Base-by-base conservation (phyloP, 2,113 vertebrate genomes). In the Hystrix cristata region DNA sequence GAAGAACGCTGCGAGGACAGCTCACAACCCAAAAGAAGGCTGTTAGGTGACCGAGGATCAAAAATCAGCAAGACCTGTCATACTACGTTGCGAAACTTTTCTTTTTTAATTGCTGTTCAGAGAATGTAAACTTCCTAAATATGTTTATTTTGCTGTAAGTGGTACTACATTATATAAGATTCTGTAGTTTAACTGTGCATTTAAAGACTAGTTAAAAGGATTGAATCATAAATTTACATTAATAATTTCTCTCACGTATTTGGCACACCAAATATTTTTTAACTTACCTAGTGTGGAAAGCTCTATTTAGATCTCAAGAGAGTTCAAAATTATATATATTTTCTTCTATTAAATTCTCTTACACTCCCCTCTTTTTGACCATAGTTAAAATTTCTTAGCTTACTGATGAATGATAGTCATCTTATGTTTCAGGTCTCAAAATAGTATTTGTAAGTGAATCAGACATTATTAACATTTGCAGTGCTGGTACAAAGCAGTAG, bases 61-160 rank as follows among this genome's bases (percentile, higher is more conserved):
- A 69, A 79, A 80, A 55, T 48, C 46, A 76, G 11, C 1, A 86
- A 10, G 34, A 55, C 48, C 55, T 18, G 25, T 72, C 90, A 23
- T 81, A 29, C 6, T 46, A 80, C 18, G 7, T 62, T 81, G 80
- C 46, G 31, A 59, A 34, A 80, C 14, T 10, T 31, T 21, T 48
- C 74, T 19, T 76, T 79, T 80, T 71, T 64, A 59, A 71, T 88
- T 90, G 38, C 64, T 90, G 72, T 92, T 34, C 71, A 84, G 69
- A 71, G 53, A 76, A 89, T 53, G 11, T 91, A 51, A 95, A 89
- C 64, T 60, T 84, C 62, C 34, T 69, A 11, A 78, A 8, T 91
- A 11, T 88, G 1, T 71, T 94, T 87, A 13, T 62, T 90, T 89
- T 89, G 78, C 5, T 89, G 27, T 93, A 69, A 93, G 43, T 65